These are phyloP conservation scores for Dioctria linearis DNA, from an alignment of 2,888 invertebrate genomes.

Conservation along the genomic window DNA sequence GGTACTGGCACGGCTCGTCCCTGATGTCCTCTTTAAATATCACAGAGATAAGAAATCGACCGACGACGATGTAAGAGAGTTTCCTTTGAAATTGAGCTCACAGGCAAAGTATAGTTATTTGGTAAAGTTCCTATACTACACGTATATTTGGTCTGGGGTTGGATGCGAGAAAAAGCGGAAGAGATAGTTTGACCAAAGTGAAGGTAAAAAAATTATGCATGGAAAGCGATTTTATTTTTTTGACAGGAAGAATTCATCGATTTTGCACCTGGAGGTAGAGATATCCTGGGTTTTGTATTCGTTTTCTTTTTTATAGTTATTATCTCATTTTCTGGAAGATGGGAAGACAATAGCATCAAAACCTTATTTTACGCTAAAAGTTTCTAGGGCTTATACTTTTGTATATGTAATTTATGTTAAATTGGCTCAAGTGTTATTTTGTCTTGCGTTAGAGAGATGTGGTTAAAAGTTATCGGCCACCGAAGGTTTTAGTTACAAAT, in stretches of 20 bases:
- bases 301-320: too few species aligned
- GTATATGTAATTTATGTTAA: too few species aligned
- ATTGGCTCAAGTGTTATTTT: too few species aligned
- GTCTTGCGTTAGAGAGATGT: too few species aligned
- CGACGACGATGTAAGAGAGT: neutral
- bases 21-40: neutral
- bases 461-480: too few species aligned
- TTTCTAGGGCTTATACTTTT: too few species aligned
- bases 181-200: neutral
- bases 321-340: too few species aligned
- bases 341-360: too few species aligned
- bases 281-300: too few species aligned
- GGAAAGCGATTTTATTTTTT: neutral
- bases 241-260: neutral
- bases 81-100: neutral
- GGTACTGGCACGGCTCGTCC: neutral
- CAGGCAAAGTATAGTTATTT: neutral
- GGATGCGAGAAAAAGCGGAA: neutral
- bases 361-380: too few species aligned
- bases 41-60: neutral
- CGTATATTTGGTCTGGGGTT: neutral
- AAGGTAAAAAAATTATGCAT: conserved; percentile 1
- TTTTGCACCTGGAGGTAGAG: neutral
- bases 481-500: too few species aligned
- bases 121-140: too few species aligned